phyloP scores from a whole-genome alignment of 2,797 vertebrate species.

The Natrix natrix region DNA sequence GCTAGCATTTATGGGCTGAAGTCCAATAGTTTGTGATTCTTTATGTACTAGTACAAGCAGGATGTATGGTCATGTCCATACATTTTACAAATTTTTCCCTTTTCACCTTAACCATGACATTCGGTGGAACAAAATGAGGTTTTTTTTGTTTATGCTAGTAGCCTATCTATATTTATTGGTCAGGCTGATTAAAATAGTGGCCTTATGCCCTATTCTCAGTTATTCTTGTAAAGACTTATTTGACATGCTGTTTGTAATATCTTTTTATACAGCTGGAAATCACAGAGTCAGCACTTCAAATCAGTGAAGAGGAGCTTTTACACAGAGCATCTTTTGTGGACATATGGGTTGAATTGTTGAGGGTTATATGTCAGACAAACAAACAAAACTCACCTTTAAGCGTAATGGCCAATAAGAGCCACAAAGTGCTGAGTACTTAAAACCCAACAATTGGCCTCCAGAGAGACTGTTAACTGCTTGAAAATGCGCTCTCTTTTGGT shows the following conservation, averaged over 20 bases:
- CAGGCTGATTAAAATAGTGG: not conserved
- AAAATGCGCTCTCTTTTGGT: slow-evolving; percentile 1
- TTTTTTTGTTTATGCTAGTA: not conserved
- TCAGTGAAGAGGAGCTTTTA: not conserved
- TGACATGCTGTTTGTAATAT: not conserved
- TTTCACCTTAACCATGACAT: not conserved
- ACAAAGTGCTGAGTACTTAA: not conserved
- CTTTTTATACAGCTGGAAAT: not conserved
- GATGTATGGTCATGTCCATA: not conserved
- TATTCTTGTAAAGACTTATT: not conserved
- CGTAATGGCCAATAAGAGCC: not conserved
- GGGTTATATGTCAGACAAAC: not conserved
- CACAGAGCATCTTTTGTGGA: not conserved
- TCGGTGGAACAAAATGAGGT: not conserved
- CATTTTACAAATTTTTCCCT: not conserved
- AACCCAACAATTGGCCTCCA: not conserved
- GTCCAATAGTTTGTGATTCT: not conserved
- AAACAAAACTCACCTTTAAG: not conserved
- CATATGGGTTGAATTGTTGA: not conserved
- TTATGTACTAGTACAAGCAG: not conserved
- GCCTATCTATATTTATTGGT: not conserved
- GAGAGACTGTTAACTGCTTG: not conserved
- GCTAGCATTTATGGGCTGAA: not conserved
- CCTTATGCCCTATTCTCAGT: not conserved
- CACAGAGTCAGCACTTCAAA: not conserved